phyloP scores from a whole-genome alignment of 2,113 vertebrate species.

The Raja brachyura region DNA sequence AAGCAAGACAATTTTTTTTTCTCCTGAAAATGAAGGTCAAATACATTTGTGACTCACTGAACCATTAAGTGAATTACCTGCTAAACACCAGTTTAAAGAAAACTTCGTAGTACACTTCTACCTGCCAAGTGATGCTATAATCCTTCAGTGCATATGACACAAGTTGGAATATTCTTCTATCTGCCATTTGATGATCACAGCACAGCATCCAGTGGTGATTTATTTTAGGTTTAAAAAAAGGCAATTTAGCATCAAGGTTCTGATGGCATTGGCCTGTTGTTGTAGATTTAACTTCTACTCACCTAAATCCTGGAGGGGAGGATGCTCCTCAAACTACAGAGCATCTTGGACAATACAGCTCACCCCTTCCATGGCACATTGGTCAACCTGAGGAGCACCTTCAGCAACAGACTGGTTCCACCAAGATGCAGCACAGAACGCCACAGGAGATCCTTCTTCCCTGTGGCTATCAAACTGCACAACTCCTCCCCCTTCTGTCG shows the following conservation, averaged over 20 bases:
- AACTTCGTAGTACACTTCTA: not conserved
- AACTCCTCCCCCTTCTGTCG: no score
- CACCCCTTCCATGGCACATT: no score
- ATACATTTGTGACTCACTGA: not conserved
- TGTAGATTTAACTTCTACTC: not conserved
- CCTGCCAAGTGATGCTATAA: not conserved
- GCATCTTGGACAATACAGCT: no score
- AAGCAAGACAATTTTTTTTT: not conserved
- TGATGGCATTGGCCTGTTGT: not conserved
- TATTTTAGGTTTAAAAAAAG: not conserved
- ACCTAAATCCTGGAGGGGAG: not conserved
- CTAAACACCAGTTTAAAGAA: not conserved
- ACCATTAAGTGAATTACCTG: constrained; percentile 2
- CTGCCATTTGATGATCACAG: not conserved
- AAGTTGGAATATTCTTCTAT: not conserved
- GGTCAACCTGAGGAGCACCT: no score
- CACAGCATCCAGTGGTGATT: constrained; percentile 10
- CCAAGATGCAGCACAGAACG: no score
- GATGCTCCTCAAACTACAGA: no score
- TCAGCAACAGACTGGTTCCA: no score
- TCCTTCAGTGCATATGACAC: not conserved
- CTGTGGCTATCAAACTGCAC: no score
- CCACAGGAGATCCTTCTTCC: no score
- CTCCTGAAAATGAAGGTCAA: not conserved
- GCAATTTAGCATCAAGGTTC: no score